A percentile compares a stretch with the other conserved stretches of the same genome.
These are phyloP conservation scores for Nannoperca obscura DNA, from an alignment of 2,797 vertebrate genomes.

Conservation along the genomic window DNA sequence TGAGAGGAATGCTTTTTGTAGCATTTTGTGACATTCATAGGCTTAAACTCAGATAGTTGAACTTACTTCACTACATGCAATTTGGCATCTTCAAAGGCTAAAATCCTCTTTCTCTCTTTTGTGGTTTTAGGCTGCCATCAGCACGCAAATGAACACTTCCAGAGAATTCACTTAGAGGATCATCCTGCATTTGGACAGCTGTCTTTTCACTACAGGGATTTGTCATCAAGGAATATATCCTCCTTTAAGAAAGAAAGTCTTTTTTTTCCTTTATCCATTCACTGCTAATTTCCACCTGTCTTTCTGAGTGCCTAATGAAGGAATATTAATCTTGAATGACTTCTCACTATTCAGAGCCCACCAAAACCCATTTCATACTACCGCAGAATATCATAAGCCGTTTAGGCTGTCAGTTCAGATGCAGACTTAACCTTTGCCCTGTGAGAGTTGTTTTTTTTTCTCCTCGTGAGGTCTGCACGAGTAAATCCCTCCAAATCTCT, in stretches of 20 bases:
- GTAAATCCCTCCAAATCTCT: conserved; percentile 80
- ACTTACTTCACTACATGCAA: conserved; percentile 57
- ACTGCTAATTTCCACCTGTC: conserved; percentile 72
- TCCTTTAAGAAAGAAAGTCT: conserved; percentile 39
- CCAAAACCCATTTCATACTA: conserved; percentile 34
- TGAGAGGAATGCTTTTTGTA: conserved; percentile 34
- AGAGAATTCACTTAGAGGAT: conserved; percentile 69
- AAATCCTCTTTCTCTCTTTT: conserved; percentile 63
- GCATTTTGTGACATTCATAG: conserved; percentile 52
- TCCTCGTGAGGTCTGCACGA: conserved; percentile 77
- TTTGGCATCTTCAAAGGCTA: conserved; percentile 68
- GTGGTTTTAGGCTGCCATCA: conserved; percentile 63
- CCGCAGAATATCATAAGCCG: conserved; percentile 63
- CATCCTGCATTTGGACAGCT: conserved; percentile 74
- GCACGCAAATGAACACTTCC: conserved; percentile 60
- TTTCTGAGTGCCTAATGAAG: conserved; percentile 64
- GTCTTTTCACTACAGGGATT: conserved; percentile 77
- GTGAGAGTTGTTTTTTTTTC: conserved; percentile 76
- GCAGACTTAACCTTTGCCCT: conserved; percentile 80
- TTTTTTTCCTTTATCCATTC: conserved; percentile 58
- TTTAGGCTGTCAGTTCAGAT: conserved; percentile 75
- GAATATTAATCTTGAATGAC: conserved; percentile 73
- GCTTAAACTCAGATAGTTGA: conserved; percentile 51
- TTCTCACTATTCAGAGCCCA: conserved; percentile 32
- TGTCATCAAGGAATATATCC: conserved; percentile 70